Percentiles rank a stretch among this genome's conserved stretches.
These are phyloP conservation scores for Aphidoletes aphidimyza DNA, from an alignment of 2,888 invertebrate genomes.

Conservation along the genomic window DNA sequence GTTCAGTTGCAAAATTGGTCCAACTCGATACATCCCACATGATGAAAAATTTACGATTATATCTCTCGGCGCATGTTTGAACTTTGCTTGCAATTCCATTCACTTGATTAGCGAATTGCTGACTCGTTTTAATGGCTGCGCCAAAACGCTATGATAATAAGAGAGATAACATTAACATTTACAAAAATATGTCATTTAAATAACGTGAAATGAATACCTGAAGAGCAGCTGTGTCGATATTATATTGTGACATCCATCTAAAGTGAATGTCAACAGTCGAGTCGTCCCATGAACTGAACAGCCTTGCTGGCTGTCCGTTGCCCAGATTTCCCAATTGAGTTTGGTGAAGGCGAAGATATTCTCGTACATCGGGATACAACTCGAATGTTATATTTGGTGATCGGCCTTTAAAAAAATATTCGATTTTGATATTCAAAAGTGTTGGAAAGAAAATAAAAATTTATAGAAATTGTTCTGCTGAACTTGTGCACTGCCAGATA, in stretches of 20 bases:
- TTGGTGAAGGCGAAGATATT: not conserved
- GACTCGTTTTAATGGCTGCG: too few species aligned
- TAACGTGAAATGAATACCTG: not conserved
- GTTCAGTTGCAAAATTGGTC: not conserved
- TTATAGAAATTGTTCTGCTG: too few species aligned
- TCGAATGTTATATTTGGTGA: not conserved
- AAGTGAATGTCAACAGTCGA: not conserved
- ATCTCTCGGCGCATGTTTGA: not conserved
- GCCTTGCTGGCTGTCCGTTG: not conserved
- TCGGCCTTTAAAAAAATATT: not conserved
- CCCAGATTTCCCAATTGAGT: not conserved
- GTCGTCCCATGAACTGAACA: conserved; percentile 6
- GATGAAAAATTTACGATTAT: not conserved
- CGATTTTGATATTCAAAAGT: too few species aligned
- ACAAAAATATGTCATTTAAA: too few species aligned
- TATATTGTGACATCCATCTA: not conserved
- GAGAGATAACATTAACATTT: not conserved
- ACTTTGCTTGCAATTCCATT: not conserved
- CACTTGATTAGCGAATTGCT: too few species aligned
- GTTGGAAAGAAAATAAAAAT: too few species aligned
- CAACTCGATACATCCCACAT: not conserved
- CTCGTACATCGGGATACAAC: conserved; percentile 5
- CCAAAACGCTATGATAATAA: not conserved
- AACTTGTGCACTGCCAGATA: too few species aligned
- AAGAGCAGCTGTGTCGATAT: not conserved